Evolutionary conservation across 2,888 invertebrate species (phyloP), one percentile per base, ranked within the genome.

Genomic region (Ametastegia equiseti): DNA sequence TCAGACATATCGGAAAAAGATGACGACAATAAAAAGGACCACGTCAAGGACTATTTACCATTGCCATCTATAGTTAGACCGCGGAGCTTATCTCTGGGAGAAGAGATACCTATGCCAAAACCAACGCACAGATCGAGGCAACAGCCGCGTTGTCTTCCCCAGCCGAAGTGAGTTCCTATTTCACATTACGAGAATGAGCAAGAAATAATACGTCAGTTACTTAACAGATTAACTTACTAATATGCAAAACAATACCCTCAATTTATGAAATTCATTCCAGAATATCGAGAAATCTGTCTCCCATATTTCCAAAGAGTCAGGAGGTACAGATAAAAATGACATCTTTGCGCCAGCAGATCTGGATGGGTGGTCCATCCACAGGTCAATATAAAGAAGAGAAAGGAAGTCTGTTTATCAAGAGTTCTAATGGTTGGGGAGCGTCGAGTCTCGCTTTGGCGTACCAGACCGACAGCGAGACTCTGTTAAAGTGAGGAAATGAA

Each of bases 331-430:
- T 95, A 7, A 96, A 95, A 89, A 90, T 96, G 6, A 93, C 93
- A 82, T 93, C 95, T 0, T 89, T 96, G 39, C 95, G 95, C 88
- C 95, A 95, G 89, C 95, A 95, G 91, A 93, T 96, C 69, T 97
- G 97, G 97, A 95, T 95, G 2, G 96, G 96, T 5, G 91, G 93
- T 39, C 92, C 92, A 85, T 92, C 82, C 85, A 93, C 92, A 84
- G 93, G 81, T 1, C 83, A 84, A 81, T 65, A 80, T 65, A 80
- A 80, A 73, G 39, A 73, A 45, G 27, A 82, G 79, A 73, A 81
- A 80, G 83, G 81, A 6, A 83, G 83, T 80, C 80, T 85, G 0
- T 85, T 86, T 69, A 81, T 85, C 1, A 89, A 87, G 71, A 88
- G 91, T 71, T 95, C 96, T 0, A 85, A 96, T 30, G 95, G 95